Evolutionary conservation across 2,113 vertebrate species (phyloP), one percentile per base, ranked within the genome.

Genomic region (Strix aluco): DNA sequence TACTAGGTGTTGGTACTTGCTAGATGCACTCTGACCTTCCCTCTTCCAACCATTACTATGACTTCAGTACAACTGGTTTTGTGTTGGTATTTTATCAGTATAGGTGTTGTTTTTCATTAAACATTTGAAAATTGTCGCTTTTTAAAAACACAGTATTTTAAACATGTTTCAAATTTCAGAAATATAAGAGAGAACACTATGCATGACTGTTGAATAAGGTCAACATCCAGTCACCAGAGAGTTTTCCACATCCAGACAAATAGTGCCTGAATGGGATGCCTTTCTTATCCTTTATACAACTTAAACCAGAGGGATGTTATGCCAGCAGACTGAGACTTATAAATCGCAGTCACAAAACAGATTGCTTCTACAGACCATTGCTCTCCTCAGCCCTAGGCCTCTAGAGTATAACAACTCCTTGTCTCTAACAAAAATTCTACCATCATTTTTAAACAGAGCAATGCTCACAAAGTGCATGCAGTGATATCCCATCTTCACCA

Each of bases 261-360:
- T 4, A 16, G 5, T 38, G 21, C 13, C 25, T 62, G 38, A 72
- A 36, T 0, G 2, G 21, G 18, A 55, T 40, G 14, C 5, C 9
- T 46, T 57, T 61, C 29, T 62, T 23, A 55, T 15, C 34, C 26
- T 52, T 75, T 8, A 40, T 17, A 11, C 6, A 34, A 27, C 2
- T 27, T 62, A 67, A 86, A 61, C 36, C 15, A 79, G 27, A 54
- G 4, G 6, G 12, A 22, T 32, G 3, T 42, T 47, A 38, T 9
- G 22, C 17, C 20, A 66, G 23, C 21, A 67, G 15, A 47, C 0
- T 36, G 51, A 63, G 26, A 21, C 6, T 20, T 67, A 36, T 2
- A 61, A 67, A 63, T 63, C 11, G 10, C 40, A 38, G 22, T 38
- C 40, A 47, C 54, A 32, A 36, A 87, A 36, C 20, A 25, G 15